These are phyloP conservation scores for Parnassius glacialis DNA, from an alignment of 2,888 invertebrate species.

Conservation along the genomic window DNA sequence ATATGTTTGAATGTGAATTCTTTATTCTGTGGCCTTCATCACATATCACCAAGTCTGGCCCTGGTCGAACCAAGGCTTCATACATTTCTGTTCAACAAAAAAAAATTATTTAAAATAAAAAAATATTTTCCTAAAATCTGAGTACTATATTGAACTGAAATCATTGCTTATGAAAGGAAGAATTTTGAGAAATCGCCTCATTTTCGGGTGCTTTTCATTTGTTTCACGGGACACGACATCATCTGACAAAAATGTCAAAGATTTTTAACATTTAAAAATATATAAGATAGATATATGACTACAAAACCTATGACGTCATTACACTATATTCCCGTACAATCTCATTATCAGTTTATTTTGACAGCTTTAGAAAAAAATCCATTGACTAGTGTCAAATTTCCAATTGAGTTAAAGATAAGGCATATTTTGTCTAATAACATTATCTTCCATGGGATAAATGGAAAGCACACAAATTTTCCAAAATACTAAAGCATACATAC, in stretches of 20 bases:
- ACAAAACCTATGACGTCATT: too few species aligned
- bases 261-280: too few species aligned
- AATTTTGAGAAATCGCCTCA: too few species aligned
- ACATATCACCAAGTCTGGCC: slow-evolving; percentile 96
- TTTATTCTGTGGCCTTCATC: slow-evolving; percentile 99
- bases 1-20: slow-evolving; percentile 98
- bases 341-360: neutral
- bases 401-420: too few species aligned
- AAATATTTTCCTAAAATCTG: neutral
- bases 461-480: neutral
- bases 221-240: too few species aligned
- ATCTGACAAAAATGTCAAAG: neutral
- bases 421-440: too few species aligned
- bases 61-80: slow-evolving; percentile 91
- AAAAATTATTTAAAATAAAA: neutral
- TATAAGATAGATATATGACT: too few species aligned
- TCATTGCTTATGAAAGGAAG: too few species aligned
- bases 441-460: neutral
- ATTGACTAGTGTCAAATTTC: neutral
- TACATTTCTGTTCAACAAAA: slow-evolving; percentile 84
- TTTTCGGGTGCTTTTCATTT: too few species aligned
- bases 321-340: too few species aligned
- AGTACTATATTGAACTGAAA: too few species aligned
- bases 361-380: neutral
- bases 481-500: slow-evolving; percentile 50